These are phyloP conservation scores for Esox niger DNA, from an alignment of 2,113 vertebrate genomes.

Conservation along the genomic window DNA sequence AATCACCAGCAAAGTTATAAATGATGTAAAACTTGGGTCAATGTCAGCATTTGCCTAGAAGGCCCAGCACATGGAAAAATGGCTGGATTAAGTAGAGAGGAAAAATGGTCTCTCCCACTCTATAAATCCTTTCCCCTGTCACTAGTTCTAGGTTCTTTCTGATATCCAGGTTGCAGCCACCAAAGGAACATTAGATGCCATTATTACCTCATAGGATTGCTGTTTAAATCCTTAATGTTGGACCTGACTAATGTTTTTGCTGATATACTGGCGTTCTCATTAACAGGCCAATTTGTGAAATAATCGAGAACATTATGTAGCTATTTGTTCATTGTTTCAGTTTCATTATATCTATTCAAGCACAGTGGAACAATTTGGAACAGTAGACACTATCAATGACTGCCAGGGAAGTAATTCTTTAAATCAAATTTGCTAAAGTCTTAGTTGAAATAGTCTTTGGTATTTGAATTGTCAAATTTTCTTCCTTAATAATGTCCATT, in stretches of 20 bases:
- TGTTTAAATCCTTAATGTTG: background rate
- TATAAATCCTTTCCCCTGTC: constrained; percentile 30
- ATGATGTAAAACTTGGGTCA: constrained; percentile 58
- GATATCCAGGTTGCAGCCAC: constrained; percentile 3
- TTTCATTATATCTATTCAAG: too few relatives aligned
- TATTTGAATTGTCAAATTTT: too few relatives aligned
- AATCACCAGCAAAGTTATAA: constrained; percentile 52
- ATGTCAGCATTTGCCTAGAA: constrained; percentile 42
- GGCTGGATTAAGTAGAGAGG: constrained; percentile 46
- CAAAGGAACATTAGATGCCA: background rate
- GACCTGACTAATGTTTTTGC: background rate
- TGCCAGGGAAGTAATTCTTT: too few relatives aligned
- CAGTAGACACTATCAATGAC: too few relatives aligned
- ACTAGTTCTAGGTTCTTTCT: background rate
- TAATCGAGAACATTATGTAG: too few relatives aligned
- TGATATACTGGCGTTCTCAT: too few relatives aligned
- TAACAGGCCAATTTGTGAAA: too few relatives aligned
- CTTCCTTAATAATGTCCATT: too few relatives aligned
- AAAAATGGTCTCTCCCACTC: constrained; percentile 26
- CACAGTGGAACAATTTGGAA: too few relatives aligned
- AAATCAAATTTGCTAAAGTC: too few relatives aligned
- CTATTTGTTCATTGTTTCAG: too few relatives aligned
- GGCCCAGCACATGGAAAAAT: constrained; percentile 32
- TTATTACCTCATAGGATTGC: constrained; percentile 3
- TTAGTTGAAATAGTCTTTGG: too few relatives aligned